phyloP scores from a whole-genome alignment of 2,113 vertebrate species.

The Columba livia region DNA sequence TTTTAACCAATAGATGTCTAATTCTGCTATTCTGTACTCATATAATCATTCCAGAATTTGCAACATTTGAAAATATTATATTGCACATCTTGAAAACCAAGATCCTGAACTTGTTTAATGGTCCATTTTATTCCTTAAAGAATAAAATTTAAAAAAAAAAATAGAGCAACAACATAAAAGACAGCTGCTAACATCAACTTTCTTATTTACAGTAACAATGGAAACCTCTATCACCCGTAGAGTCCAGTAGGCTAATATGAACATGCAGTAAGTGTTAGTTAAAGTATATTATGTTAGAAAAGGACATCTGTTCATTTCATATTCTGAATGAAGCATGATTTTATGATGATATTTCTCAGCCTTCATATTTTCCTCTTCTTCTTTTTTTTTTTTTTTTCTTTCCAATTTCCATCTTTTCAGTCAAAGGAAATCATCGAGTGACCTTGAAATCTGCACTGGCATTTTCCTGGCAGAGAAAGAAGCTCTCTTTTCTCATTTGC shows the following conservation, averaged over 20 bases:
- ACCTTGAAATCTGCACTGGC: conserved; percentile 78
- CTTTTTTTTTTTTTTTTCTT: background rate
- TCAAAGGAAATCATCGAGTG: conserved; percentile 70
- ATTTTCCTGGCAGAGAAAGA: conserved; percentile 73
- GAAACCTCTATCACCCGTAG: background rate
- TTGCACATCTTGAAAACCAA: background rate
- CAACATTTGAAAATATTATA: background rate
- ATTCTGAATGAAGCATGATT: conserved; percentile 34
- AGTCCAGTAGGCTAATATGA: background rate
- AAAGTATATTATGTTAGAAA: conserved; percentile 16
- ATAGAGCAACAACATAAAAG: background rate
- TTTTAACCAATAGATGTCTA: background rate
- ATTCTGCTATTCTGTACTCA: background rate
- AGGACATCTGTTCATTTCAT: conserved; percentile 49
- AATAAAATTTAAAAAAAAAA: background rate
- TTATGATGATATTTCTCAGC: conserved; percentile 42
- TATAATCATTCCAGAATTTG: background rate
- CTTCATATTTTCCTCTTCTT: background rate
- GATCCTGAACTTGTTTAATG: background rate
- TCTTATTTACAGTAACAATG: conserved; percentile 14
- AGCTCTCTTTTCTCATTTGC: conserved; percentile 76
- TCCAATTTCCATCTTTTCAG: conserved; percentile 2
- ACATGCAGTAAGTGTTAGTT: background rate
- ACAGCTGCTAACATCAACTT: background rate
- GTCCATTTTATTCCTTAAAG: background rate